Percentiles rank a stretch among this genome's conserved stretches.
These are phyloP conservation scores for Tringa solitaria DNA, from an alignment of 2,113 vertebrate species.

Conservation along the genomic window DNA sequence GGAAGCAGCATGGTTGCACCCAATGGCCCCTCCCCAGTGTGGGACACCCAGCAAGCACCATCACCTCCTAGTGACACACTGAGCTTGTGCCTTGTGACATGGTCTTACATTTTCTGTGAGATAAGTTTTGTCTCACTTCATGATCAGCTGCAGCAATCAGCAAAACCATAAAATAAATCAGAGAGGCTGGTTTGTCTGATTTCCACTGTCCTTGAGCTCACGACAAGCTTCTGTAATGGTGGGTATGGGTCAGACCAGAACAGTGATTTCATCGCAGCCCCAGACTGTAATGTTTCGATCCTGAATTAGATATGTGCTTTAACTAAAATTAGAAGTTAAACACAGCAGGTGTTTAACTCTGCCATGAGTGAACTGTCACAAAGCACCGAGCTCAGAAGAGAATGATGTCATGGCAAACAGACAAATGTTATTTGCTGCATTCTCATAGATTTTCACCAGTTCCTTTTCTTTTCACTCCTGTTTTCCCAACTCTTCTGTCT, in stretches of 20 bases:
- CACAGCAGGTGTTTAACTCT: not conserved
- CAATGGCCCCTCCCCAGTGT: not conserved
- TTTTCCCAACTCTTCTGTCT: not conserved
- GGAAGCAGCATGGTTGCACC: not conserved
- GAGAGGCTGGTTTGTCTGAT: not conserved
- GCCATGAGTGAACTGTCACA: not conserved
- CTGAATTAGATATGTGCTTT: not conserved
- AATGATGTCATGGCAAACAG: not conserved
- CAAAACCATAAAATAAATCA: not conserved
- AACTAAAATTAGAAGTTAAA: not conserved
- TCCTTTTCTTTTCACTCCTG: not conserved
- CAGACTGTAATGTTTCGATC: not conserved
- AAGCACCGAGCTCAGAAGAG: not conserved
- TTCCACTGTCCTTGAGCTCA: not conserved
- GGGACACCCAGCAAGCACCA: not conserved
- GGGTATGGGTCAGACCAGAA: not conserved
- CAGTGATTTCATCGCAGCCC: not conserved
- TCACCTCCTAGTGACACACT: not conserved
- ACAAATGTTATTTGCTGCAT: not conserved
- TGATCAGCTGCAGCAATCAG: not conserved
- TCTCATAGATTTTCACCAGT: not conserved
- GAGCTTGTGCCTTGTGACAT: not conserved
- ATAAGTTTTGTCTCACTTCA: not conserved
- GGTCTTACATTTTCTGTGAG: not conserved
- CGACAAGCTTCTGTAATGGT: not conserved